A percentile compares a stretch with the other conserved stretches of the same genome.
These are phyloP conservation scores for Crocodylus rhombifer DNA, from an alignment of 2,797 vertebrate genomes.

Conservation along the genomic window DNA sequence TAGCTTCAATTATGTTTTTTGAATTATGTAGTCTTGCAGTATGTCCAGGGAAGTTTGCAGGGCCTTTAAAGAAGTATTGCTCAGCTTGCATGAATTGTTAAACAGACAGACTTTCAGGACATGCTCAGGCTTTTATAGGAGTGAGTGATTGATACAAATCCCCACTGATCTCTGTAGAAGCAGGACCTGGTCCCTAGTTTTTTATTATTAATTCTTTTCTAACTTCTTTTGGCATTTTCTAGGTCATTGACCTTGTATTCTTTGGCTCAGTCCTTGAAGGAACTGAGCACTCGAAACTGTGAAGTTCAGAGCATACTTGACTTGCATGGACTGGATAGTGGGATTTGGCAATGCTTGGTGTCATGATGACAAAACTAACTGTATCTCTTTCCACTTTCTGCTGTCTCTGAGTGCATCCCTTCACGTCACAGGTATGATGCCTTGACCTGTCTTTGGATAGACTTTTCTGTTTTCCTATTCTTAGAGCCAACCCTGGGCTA, in stretches of 20 bases:
- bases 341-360: neutral
- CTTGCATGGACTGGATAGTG: neutral
- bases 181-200: accelerated
- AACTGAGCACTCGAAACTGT: neutral
- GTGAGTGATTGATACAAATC: neutral
- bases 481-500: neutral
- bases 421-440: neutral
- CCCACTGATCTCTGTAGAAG: neutral
- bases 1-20: neutral
- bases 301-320: neutral
- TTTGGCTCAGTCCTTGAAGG: neutral
- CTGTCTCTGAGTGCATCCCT: neutral
- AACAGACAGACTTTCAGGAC: neutral
- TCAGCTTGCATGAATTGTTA: neutral
- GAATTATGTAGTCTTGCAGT: neutral
- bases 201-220: neutral
- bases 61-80: neutral
- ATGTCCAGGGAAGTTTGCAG: neutral
- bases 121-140: neutral
- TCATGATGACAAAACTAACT: neutral
- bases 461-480: neutral
- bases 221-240: neutral
- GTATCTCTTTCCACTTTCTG: neutral
- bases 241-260: neutral
- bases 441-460: neutral